Evolutionary conservation across 2,888 invertebrate species (phyloP).

Genomic region (Serripes groenlandicus): DNA sequence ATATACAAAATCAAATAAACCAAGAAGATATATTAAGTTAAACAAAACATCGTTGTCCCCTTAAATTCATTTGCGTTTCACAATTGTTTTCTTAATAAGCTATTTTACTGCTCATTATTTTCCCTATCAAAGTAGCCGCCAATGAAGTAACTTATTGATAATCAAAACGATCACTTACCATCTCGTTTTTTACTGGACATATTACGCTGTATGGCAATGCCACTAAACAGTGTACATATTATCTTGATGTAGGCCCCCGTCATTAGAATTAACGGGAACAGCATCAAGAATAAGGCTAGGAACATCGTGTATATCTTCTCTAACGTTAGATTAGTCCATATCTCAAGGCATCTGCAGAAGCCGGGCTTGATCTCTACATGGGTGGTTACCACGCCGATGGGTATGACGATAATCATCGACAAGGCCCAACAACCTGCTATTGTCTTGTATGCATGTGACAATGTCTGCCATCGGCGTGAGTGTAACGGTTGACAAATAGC

Average conservation of each 20-base stretch:
- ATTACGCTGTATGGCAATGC: conserved; percentile 34
- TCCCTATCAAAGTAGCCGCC: too few relatives aligned
- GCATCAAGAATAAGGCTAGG: conserved; percentile 90
- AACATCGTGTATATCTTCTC: conserved; percentile 92
- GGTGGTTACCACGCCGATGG: conserved; percentile 88
- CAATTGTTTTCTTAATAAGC: too few relatives aligned
- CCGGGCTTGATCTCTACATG: conserved; percentile 57
- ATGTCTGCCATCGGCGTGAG: conserved; percentile 92
- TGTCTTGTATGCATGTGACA: conserved; percentile 90
- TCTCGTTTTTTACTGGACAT: conserved; percentile 5
- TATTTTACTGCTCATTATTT: too few relatives aligned
- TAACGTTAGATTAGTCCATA: conserved; percentile 85
- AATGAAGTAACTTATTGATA: too few relatives aligned
- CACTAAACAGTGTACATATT: conserved; percentile 82
- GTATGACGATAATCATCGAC: conserved; percentile 90
- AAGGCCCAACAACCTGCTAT: conserved; percentile 87
- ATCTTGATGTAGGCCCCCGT: conserved; percentile 90
- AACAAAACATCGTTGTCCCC: too few relatives aligned
- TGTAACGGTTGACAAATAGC: conserved; percentile 92
- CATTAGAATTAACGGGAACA: conserved; percentile 93
- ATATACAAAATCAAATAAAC: too few relatives aligned
- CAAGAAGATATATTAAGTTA: too few relatives aligned
- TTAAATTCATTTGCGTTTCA: too few relatives aligned
- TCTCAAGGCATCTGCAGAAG: conserved; percentile 71
- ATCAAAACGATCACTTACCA: too few relatives aligned